Evolutionary conservation across 2,888 invertebrate genomes (phyloP), one percentile per base, ranked within the genome.

Genomic region (Dasypolia templi): DNA sequence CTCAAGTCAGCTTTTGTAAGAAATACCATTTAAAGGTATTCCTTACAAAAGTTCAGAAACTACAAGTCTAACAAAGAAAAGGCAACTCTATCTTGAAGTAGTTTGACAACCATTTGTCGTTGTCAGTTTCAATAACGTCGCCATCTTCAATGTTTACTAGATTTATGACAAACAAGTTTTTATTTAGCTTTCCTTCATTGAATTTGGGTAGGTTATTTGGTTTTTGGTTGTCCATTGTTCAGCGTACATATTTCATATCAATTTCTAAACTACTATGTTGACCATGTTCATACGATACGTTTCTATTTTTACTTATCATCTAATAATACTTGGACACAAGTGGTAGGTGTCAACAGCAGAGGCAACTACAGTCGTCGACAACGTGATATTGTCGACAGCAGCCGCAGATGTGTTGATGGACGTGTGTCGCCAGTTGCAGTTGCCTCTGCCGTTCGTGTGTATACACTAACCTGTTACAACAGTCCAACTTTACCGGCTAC

Each of bases 81-180:
- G 26, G 44, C 17, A 65, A 66, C 58, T n/a, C n/a, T 22, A 46
- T 67, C 61, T 80, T 44, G 44, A 63, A 56, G 56, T 70, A 68
- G 46, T 84, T 82, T 75, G 69, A 75, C 71, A 82, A 63, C 64
- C 53, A 83, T 83, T 85, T 85, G 71, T 83, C 71, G 73, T 53
- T 75, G 81, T 82, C 70, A 77, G 46, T 51, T 69, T 69, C 59
- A 73, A 77, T 66, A 62, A 59, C 29, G 22, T 59, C 14, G 65
- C 26, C n/a, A 46, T 17, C 58, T 46, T 65, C 42, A 66, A 66
- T 77, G 73, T 80, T 29, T 69, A 14, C 39, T 59, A 69, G 71
- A 84, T 80, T 82, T 73, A 82, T 77, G 72, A 75, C 5, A 42
- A 61, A 17, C 5, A n/a, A 26, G n/a, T 35, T 55, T 32, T 22